Percentiles rank a stretch among this genome's conserved stretches.
phyloP scores from a whole-genome alignment of 2,113 vertebrate species.

The Ceyx cyanopectus region DNA sequence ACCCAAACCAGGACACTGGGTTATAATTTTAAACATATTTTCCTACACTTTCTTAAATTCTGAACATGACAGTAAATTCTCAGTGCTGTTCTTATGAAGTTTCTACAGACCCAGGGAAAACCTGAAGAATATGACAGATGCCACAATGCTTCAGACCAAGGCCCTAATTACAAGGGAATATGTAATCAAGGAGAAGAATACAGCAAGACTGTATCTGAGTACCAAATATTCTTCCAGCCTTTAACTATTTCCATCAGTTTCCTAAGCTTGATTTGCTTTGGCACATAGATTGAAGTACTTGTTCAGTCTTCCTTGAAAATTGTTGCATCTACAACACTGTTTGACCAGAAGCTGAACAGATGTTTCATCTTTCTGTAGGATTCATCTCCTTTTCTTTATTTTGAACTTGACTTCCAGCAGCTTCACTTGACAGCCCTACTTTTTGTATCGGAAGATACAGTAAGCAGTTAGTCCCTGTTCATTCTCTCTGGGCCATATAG shows the following conservation, averaged over 20 bases:
- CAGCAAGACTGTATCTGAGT: neutral
- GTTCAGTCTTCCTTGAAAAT: neutral
- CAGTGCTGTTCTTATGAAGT: neutral
- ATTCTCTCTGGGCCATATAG: neutral
- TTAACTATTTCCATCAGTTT: neutral
- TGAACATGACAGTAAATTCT: neutral
- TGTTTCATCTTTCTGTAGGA: neutral
- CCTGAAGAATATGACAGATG: neutral
- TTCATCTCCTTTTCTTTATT: neutral
- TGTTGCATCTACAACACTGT: neutral
- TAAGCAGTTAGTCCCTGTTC: neutral
- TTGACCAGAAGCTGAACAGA: neutral
- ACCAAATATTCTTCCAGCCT: neutral
- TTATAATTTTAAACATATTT: neutral
- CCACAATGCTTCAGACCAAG: neutral
- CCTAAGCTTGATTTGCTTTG: neutral
- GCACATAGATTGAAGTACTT: neutral
- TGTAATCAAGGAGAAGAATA: neutral
- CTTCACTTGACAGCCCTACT: neutral
- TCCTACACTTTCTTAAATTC: neutral
- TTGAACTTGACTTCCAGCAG: neutral
- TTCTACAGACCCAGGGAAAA: neutral
- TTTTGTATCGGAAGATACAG: neutral
- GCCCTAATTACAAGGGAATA: neutral
- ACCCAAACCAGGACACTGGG: no score